Base-by-base conservation (phyloP, 30 jellyfish, hydroid and myxozoan species). In the Mastigias papua region DNA sequence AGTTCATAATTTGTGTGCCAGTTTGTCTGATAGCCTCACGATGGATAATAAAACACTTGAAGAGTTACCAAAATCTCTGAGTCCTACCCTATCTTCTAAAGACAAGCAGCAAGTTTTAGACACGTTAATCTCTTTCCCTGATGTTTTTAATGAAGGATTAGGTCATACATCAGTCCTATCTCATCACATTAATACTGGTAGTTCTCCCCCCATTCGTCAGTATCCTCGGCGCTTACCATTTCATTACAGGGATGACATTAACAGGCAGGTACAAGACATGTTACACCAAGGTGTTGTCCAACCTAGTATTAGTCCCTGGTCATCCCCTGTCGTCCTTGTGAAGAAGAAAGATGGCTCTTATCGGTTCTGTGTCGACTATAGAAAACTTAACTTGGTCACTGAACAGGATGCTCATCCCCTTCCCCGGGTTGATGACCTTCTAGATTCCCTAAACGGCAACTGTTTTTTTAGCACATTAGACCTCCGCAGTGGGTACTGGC, bases 311-410 rank as follows among this genome's bases (percentile, higher is more conserved):
- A 57, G 69, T 23, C 69, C 69, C 26, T 57, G 69, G 69, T 5
- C 69, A 19, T 57, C 30, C 30, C 69, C 69, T 57, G 69, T 57
- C 6, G 69, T 57, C 22, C 69, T 57, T 57, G 69, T 37, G 6
- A 37, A 37, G 11, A 37, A 37, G 54, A 37, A 37, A 11, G 54
- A 37, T 11, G 54, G 54, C 6, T 37, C 54, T 11, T 37, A 3
- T 37, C 54, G 54, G 11, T 37, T 11, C 10, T 37, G 54, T 37
- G 54, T 37, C 54, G 54, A 37, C 11, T 37, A 37, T 11, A 6
- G 54, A 3, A 37, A 37, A 11, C 54, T 37, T 11, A 37, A 37
- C 54, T 3, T 11, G 10, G 11, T 37, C 6, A 37, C 54, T 37
- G 11, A 37, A 11, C 54, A 37, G 11, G 54, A 37, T 37, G 54